Conservation (phyloP, 2,113 vertebrate species). For the Microtus oregoni region DNA sequence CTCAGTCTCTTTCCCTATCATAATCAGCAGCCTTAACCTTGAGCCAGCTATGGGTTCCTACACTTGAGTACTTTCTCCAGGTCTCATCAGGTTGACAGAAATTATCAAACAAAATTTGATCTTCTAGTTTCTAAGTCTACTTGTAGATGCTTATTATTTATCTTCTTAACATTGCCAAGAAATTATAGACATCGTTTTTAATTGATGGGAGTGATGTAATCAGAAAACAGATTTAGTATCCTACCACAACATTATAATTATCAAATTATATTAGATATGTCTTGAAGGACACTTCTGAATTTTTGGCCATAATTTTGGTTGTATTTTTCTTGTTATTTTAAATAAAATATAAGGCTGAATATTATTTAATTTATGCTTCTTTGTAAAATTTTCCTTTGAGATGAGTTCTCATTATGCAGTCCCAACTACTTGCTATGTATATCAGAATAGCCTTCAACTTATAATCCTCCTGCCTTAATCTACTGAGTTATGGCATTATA, state of each 20-base stretch:
- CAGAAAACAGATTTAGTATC: background rate
- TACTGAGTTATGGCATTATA: background rate
- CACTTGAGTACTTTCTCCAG: background rate
- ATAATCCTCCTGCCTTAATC: background rate
- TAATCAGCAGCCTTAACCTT: background rate
- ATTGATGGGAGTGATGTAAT: background rate
- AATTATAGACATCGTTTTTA: background rate
- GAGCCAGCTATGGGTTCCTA: background rate
- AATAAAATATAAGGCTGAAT: background rate
- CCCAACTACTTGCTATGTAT: background rate
- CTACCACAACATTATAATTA: background rate
- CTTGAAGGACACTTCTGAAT: background rate
- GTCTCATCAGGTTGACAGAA: background rate
- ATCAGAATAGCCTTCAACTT: background rate
- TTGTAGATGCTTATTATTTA: background rate
- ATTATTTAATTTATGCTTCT: background rate
- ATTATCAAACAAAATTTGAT: background rate
- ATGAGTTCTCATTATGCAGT: background rate
- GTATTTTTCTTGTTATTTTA: background rate
- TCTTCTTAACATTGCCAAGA: background rate
- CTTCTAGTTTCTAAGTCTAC: background rate
- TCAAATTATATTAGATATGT: background rate
- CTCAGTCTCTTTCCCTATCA: background rate
- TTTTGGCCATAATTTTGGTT: background rate
- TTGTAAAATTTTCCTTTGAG: background rate